phyloP scores from a whole-genome alignment of 2,888 invertebrate species.

The Oscheius onirici region DNA sequence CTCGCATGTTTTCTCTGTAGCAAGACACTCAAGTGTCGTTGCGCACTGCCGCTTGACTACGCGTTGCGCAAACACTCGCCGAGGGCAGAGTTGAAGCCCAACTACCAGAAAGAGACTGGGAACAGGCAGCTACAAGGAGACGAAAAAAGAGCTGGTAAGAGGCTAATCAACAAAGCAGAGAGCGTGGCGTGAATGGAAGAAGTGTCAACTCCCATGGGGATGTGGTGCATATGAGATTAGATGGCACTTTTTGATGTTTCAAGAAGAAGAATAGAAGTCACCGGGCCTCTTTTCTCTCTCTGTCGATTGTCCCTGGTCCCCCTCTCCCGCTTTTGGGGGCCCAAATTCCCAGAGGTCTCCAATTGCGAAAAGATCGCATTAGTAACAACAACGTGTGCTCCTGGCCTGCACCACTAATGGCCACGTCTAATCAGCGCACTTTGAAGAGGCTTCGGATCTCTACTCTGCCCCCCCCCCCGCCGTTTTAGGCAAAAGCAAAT shows the following conservation, averaged over 20 bases:
- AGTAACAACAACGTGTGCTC: constrained; percentile 31
- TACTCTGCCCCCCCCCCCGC: too few species aligned
- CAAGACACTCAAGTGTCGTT: constrained; percentile 32
- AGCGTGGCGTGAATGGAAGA: background rate
- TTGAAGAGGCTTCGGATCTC: background rate
- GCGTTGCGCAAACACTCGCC: constrained; percentile 26
- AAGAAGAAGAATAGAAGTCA: constrained; percentile 22
- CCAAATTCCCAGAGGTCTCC: constrained; percentile 32
- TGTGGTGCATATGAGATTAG: constrained; percentile 13
- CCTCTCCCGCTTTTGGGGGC: too few species aligned
- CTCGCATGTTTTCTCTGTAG: constrained; percentile 31
- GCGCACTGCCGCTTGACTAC: constrained; percentile 31
- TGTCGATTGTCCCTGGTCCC: constrained; percentile 23
- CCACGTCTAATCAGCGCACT: constrained; percentile 20
- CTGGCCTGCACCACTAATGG: constrained; percentile 18
- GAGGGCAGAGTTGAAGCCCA: constrained; percentile 1
- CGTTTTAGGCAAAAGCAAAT: too few species aligned
- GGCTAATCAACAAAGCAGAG: background rate
- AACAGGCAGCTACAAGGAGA: background rate
- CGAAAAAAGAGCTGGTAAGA: background rate
- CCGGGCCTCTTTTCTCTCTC: too few species aligned
- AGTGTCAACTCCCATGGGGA: constrained; percentile 6
- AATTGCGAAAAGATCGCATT: constrained; percentile 34
- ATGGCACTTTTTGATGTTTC: constrained; percentile 20
- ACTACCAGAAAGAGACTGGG: constrained; percentile 21